phyloP scores from a whole-genome alignment of 1,140 invertebrate species.

The Zeugodacus cucurbitae region DNA sequence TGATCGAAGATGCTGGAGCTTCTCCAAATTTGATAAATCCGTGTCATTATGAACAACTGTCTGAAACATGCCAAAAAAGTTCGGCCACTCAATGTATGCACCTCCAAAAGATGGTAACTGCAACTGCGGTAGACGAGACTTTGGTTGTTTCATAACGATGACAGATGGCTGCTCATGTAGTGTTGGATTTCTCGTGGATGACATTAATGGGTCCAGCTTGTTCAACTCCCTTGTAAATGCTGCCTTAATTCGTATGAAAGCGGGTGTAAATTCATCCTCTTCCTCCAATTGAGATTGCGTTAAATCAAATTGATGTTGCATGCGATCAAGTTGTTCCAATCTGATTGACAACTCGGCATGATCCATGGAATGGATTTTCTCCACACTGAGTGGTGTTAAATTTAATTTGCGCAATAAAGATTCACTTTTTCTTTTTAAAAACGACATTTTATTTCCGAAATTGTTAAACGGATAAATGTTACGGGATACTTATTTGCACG shows the following conservation, averaged over 20 bases:
- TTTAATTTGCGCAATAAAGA: neutral
- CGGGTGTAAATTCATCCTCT: neutral
- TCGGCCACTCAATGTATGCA: neutral
- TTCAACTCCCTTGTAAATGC: neutral
- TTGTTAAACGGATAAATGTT: neutral
- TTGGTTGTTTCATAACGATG: neutral
- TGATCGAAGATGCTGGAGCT: neutral
- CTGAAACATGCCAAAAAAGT: neutral
- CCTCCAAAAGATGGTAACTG: neutral
- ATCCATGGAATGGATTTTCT: neutral
- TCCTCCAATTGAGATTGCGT: neutral
- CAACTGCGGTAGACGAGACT: neutral
- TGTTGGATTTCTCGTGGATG: neutral
- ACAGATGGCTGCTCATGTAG: neutral
- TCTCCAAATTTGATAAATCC: neutral
- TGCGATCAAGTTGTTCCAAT: neutral
- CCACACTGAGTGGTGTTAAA: neutral
- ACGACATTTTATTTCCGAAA: neutral
- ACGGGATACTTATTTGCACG: neutral
- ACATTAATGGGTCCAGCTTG: neutral
- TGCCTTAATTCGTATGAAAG: neutral
- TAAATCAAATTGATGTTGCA: neutral
- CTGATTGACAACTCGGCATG: neutral
- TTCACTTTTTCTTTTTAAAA: neutral
- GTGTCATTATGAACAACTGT: neutral